Evolutionary conservation across 2,797 vertebrate genomes (phyloP), one percentile per base, ranked within the genome.

Genomic region (Paguma larvata): DNA sequence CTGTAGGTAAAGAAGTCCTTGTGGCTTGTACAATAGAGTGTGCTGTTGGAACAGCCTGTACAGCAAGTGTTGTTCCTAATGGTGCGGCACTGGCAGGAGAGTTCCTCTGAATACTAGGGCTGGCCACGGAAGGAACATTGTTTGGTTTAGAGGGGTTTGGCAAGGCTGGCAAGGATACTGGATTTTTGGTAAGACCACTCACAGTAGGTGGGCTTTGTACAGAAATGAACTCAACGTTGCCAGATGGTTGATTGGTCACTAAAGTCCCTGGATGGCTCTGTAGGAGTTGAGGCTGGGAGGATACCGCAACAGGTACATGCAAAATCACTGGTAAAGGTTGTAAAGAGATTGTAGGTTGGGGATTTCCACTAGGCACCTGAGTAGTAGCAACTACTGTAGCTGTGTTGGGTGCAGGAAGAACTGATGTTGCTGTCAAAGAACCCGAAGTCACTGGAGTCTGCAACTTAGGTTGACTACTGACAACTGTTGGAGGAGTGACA

Each of bases 281-380:
- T 6, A 99, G 98, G n/a, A 99, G 98, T 87, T 98, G 99, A 98
- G 99, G 98, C 96, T 99, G 99, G 67, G 99, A 99, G 25, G 99
- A 98, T 51, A 99, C 98, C 2, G 99, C 99, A 92, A 99, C 98
- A 38, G 99, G 99, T 89, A 99, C 99, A 11, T 99, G 99, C 86
- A 99, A 96, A 95, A 99, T 99, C 91, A 99, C 99, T 0, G 99
- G 99, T 97, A 99, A 97, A 63, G 99, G 98, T 78, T 99, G 99
- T 95, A 99, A 72, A 0, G 99, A 99, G 95, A 99, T 99, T 80
- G 99, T 99, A n/a, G 99, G 99, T 27, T 99, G 98, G 51, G 99
- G 98, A 97, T 98, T 98, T 98, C 99, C 99, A 95, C 98, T 99
- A 98, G 97, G 99, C 97, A 99, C 98, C 68, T 98, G 98, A 96